These are phyloP conservation scores for Sphecodes monilicornis DNA, from an alignment of 2,888 invertebrate genomes.

Conservation along the genomic window DNA sequence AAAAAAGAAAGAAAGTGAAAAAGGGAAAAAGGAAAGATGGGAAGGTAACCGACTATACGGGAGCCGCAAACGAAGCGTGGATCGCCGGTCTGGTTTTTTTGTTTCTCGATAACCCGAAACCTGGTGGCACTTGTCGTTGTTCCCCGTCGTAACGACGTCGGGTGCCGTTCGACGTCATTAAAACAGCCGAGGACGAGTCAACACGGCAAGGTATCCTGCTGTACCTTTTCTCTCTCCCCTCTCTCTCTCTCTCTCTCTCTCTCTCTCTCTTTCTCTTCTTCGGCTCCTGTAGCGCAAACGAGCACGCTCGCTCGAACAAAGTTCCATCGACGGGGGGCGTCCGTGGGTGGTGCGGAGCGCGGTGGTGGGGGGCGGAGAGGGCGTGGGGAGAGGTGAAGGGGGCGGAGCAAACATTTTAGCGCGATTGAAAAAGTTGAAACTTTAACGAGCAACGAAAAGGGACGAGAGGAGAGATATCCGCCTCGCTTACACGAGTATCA, in stretches of 20 bases:
- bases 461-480: constrained; percentile 5
- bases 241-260: not conserved
- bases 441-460: constrained; percentile 47
- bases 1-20: not conserved
- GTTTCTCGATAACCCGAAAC: constrained; percentile 19
- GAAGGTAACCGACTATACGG: constrained; percentile 5
- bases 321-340: not conserved
- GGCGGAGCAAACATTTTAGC: constrained; percentile 60
- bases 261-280: not conserved
- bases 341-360: not conserved
- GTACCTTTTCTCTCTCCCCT: not conserved
- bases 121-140: constrained; percentile 22
- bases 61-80: constrained; percentile 14
- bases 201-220: constrained; percentile 6
- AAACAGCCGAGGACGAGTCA: constrained; percentile 30
- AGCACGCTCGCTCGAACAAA: constrained; percentile 18
- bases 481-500: constrained; percentile 11
- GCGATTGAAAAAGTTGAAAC: constrained; percentile 66
- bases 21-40: not conserved
- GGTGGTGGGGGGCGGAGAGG: no score
- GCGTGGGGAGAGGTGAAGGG: not conserved
- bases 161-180: constrained; percentile 40
- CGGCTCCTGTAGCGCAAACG: constrained; percentile 8
- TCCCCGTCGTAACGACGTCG: constrained; percentile 48
- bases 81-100: constrained; percentile 9